Percentiles rank a stretch among this genome's conserved stretches.
phyloP scores from a whole-genome alignment of 1,140 invertebrate species.

The Apis mellifera region DNA sequence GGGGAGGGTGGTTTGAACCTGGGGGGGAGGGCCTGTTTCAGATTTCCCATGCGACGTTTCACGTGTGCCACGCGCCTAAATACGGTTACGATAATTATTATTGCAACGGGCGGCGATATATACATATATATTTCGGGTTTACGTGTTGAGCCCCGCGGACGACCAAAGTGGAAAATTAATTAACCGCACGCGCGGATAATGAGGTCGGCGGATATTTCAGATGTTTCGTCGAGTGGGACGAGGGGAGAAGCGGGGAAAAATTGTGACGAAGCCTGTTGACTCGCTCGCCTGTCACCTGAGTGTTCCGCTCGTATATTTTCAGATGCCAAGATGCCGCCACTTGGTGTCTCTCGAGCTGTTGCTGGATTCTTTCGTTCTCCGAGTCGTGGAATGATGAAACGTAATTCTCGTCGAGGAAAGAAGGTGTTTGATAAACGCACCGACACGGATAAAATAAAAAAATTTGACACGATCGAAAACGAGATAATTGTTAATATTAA shows the following conservation, averaged over 20 bases:
- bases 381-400: too few species aligned
- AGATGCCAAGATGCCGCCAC: not conserved
- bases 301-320: slow-evolving; percentile 17
- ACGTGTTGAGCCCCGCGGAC: slow-evolving; percentile 35
- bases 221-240: slow-evolving; percentile 19
- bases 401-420: too few species aligned
- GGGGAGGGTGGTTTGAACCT: slow-evolving; percentile 21
- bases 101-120: slow-evolving; percentile 46
- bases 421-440: too few species aligned
- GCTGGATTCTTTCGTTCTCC: not conserved
- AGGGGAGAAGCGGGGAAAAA: not conserved
- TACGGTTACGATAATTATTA: slow-evolving; percentile 68
- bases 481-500: not conserved
- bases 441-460: not conserved
- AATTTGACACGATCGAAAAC: not conserved
- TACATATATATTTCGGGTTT: slow-evolving; percentile 47
- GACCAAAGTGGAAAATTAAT: slow-evolving; percentile 58
- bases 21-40: slow-evolving; percentile 59
- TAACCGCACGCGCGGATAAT: slow-evolving; percentile 51
- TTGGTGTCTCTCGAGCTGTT: too few species aligned
- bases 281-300: slow-evolving; percentile 3
- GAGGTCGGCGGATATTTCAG: slow-evolving; percentile 42
- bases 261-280: not conserved
- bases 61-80: slow-evolving; percentile 59
- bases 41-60: slow-evolving; percentile 71